Conservation (phyloP, 2,797 vertebrate species). For the Microhierax caerulescens region DNA sequence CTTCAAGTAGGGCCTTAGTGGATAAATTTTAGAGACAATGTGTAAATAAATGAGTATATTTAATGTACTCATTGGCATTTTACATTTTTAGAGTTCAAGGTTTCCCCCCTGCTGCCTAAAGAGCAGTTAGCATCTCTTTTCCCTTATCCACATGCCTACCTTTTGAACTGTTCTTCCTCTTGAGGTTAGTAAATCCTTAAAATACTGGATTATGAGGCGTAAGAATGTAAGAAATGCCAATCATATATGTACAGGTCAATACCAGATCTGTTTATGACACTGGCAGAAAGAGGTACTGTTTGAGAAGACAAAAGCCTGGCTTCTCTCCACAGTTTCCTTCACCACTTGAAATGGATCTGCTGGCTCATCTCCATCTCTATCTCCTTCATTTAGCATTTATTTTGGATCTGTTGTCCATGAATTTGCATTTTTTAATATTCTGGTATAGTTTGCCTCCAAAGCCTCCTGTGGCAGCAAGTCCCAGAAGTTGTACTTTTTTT, state of each 20-base stretch:
- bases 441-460: background rate
- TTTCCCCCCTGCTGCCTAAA: background rate
- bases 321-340: background rate
- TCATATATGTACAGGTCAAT: background rate
- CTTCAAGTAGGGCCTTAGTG: background rate
- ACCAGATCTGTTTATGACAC: background rate
- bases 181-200: background rate
- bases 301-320: background rate
- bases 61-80: background rate
- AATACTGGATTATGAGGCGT: background rate
- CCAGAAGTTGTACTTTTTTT: background rate
- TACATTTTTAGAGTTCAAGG: conserved; percentile 5
- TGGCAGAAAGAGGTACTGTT: background rate
- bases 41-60: background rate
- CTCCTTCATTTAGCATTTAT: background rate
- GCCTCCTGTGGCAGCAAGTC: background rate
- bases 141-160: background rate
- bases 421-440: background rate
- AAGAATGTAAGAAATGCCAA: background rate
- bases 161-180: background rate
- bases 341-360: background rate
- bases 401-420: background rate
- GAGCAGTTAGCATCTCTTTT: background rate
- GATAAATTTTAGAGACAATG: background rate
- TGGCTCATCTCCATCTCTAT: background rate